A percentile compares a stretch with the other conserved stretches of the same genome.
These are phyloP conservation scores for Linyphia triangularis DNA, from an alignment of 2,888 invertebrate genomes.

Conservation along the genomic window DNA sequence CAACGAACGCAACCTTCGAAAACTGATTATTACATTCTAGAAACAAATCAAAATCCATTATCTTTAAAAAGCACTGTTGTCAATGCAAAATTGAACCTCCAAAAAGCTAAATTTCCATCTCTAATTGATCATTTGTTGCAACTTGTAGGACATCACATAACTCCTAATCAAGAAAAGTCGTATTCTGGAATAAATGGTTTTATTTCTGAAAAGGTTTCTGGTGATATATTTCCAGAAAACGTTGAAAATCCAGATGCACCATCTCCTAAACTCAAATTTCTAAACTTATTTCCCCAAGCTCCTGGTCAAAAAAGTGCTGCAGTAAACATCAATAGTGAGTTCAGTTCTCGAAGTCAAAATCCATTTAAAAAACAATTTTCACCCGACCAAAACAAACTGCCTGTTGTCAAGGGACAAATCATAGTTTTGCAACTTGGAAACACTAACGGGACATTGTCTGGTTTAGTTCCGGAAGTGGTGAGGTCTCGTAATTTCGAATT, in stretches of 20 bases:
- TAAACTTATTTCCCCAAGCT: background rate
- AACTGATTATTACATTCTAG: background rate
- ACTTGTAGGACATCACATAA: background rate
- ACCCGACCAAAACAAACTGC: too few relatives aligned
- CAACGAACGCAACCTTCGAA: background rate
- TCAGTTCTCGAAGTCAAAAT: background rate
- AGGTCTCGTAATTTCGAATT: background rate
- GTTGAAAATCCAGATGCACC: background rate
- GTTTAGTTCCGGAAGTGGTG: background rate
- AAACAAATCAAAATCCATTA: background rate
- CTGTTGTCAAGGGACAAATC: background rate
- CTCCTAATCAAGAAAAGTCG: background rate
- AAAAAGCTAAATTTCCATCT: background rate
- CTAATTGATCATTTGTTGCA: background rate
- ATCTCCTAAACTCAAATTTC: background rate
- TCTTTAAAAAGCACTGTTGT: background rate
- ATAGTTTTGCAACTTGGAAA: background rate
- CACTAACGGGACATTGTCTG: background rate
- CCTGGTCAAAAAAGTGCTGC: background rate
- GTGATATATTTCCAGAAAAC: too few relatives aligned
- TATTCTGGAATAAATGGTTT: background rate
- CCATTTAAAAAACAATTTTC: background rate
- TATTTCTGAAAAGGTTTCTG: too few relatives aligned
- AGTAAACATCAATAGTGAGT: background rate
- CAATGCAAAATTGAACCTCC: background rate